phyloP scores from a whole-genome alignment of 2,797 vertebrate genomes.

The Fistularia commersonii region DNA sequence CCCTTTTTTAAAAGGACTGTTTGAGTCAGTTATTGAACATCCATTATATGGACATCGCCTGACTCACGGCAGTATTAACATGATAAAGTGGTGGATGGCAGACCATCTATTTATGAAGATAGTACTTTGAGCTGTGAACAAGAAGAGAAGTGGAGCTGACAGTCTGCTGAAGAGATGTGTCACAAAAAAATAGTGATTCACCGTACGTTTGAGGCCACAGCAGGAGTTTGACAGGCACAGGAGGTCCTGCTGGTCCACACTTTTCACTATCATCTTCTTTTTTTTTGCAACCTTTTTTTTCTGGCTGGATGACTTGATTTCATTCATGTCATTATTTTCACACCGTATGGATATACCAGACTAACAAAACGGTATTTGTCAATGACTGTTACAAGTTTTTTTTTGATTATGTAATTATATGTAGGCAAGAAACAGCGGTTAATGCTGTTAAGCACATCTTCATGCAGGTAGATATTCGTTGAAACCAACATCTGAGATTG shows the following conservation, averaged over 20 bases:
- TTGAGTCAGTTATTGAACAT: conserved; percentile 13
- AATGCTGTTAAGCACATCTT: no score
- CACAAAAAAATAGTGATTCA: conserved; percentile 34
- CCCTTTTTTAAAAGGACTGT: conserved; percentile 1
- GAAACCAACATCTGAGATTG: no score
- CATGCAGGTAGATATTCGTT: no score
- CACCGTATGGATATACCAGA: not conserved
- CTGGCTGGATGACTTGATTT: not conserved
- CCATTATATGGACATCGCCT: conserved; percentile 9
- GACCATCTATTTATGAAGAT: conserved; percentile 24
- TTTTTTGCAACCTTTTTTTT: conserved; percentile 2
- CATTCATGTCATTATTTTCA: conserved; percentile 9
- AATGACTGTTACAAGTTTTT: no score
- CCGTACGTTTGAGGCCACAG: conserved; percentile 20
- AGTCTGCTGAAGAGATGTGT: conserved; percentile 8
- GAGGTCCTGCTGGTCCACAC: conserved; percentile 8
- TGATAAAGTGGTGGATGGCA: conserved; percentile 31
- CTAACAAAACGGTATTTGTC: no score
- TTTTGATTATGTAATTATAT: no score
- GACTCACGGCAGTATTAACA: conserved; percentile 20
- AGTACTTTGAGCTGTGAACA: conserved; percentile 14
- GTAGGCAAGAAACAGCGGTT: no score
- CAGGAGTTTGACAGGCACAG: conserved; percentile 17
- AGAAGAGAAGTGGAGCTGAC: conserved; percentile 12
- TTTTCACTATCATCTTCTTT: conserved; percentile 7